A percentile compares a stretch with the other conserved stretches of the same genome.
phyloP scores from a whole-genome alignment of 1,140 invertebrate species.

The Megathymus violae region DNA sequence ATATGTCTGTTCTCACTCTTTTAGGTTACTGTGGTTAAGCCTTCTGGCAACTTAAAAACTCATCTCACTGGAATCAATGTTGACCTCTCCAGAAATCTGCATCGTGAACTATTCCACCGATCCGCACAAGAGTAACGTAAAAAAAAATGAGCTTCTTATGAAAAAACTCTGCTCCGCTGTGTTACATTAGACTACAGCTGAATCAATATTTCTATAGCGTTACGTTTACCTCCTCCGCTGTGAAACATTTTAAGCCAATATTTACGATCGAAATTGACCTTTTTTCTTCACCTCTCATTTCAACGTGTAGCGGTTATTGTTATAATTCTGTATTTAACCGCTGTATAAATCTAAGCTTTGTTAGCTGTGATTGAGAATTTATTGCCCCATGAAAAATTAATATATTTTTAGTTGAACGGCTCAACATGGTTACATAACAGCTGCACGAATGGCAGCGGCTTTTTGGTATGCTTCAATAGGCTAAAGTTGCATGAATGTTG shows the following conservation, averaged over 20 bases:
- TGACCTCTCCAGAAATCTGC: too few relatives aligned
- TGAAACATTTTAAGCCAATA: constrained; percentile 34
- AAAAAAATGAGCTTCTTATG: too few relatives aligned
- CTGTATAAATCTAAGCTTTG: constrained; percentile 37
- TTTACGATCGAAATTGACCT: constrained; percentile 36
- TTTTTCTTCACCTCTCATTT: constrained; percentile 37
- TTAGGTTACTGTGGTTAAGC: too few relatives aligned
- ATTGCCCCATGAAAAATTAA: constrained; percentile 36
- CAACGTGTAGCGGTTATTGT: constrained; percentile 31
- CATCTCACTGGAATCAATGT: too few relatives aligned
- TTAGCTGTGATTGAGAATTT: constrained; percentile 35
- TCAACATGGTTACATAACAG: constrained; percentile 20
- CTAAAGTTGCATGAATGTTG: too few relatives aligned
- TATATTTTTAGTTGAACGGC: constrained; percentile 28
- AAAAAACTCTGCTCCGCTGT: too few relatives aligned
- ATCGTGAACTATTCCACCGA: too few relatives aligned
- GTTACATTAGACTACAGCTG: too few relatives aligned
- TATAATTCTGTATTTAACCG: constrained; percentile 40
- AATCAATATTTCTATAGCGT: background rate
- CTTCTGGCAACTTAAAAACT: too few relatives aligned
- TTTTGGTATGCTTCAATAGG: too few relatives aligned
- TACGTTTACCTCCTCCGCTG: background rate
- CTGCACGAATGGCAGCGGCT: background rate
- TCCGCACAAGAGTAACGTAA: too few relatives aligned
- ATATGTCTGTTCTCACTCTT: too few relatives aligned